These are phyloP conservation scores for Melopsittacus undulatus DNA, from an alignment of 2,797 vertebrate genomes.

Conservation along the genomic window DNA sequence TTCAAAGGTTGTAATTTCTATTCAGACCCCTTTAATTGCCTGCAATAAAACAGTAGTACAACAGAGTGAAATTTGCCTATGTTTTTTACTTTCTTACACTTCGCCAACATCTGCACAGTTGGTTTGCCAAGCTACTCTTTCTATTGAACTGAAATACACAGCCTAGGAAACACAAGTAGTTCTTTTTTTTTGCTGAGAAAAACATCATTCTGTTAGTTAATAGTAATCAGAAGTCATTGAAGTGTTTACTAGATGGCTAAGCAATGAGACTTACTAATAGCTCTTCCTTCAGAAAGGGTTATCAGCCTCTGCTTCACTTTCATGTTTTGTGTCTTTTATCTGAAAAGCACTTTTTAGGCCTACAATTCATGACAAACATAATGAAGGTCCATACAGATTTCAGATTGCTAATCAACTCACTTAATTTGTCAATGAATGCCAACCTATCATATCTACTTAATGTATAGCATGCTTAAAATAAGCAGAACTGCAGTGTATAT, in stretches of 20 bases:
- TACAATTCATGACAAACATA: slow-evolving; percentile 66
- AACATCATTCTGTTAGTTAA: slow-evolving; percentile 57
- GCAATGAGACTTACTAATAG: slow-evolving; percentile 69
- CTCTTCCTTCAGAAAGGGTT: slow-evolving; percentile 68
- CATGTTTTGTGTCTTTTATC: slow-evolving; percentile 78
- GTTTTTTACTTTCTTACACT: neutral
- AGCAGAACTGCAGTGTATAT: slow-evolving; percentile 61
- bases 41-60: neutral
- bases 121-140: neutral
- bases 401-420: slow-evolving; percentile 78
- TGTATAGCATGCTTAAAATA: slow-evolving; percentile 74
- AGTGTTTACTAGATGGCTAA: slow-evolving; percentile 66
- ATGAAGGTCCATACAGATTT: slow-evolving; percentile 70
- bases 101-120: neutral
- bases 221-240: slow-evolving; percentile 71
- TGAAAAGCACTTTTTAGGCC: slow-evolving; percentile 69
- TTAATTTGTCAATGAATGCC: slow-evolving; percentile 77
- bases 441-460: slow-evolving; percentile 75
- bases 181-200: neutral
- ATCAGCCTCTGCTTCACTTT: slow-evolving; percentile 73
- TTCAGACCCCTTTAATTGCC: neutral
- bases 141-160: neutral
- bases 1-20: neutral
- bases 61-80: neutral
- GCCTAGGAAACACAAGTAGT: neutral